Evolutionary conservation across 2,113 vertebrate species (phyloP).

Genomic region (Hirundichthys speculiger): DNA sequence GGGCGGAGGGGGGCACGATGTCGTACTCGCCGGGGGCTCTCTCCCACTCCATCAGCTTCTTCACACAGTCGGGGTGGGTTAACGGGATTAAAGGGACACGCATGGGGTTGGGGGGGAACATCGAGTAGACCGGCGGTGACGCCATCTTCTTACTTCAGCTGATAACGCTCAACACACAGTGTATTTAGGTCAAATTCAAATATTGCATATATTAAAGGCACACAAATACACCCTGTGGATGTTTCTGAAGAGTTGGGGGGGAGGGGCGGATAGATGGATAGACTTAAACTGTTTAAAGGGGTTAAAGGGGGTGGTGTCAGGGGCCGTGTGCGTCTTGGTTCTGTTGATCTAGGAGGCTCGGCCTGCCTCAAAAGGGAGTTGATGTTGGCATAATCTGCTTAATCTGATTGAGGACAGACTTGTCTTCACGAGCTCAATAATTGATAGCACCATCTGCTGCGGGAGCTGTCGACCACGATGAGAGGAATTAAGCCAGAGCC

Average conservation of each 20-base stretch:
- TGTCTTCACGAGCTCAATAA: constrained; percentile 68
- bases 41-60: constrained; percentile 44
- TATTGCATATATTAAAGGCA: constrained; percentile 54
- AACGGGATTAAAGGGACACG: constrained; percentile 73
- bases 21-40: constrained; percentile 41
- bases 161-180: constrained; percentile 6
- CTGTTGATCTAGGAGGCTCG: constrained; percentile 43
- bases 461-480: constrained; percentile 47
- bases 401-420: constrained; percentile 69
- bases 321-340: constrained; percentile 19
- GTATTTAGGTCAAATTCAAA: constrained; percentile 72
- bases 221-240: constrained; percentile 10
- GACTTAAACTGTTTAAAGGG: too few relatives aligned
- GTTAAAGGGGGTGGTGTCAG: not conserved
- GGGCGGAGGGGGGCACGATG: constrained; percentile 53
- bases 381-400: constrained; percentile 69
- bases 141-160: constrained; percentile 22
- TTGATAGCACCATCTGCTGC: constrained; percentile 76
- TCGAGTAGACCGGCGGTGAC: constrained; percentile 29
- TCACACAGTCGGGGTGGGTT: constrained; percentile 57
- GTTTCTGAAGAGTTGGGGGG: not conserved
- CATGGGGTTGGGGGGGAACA: constrained; percentile 44
- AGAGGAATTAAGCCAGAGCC: constrained; percentile 49
- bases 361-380: constrained; percentile 48
- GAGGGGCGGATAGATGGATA: too few relatives aligned